Conservation (phyloP, 1,140 invertebrate genomes). For the Dermatophagoides farinae region DNA sequence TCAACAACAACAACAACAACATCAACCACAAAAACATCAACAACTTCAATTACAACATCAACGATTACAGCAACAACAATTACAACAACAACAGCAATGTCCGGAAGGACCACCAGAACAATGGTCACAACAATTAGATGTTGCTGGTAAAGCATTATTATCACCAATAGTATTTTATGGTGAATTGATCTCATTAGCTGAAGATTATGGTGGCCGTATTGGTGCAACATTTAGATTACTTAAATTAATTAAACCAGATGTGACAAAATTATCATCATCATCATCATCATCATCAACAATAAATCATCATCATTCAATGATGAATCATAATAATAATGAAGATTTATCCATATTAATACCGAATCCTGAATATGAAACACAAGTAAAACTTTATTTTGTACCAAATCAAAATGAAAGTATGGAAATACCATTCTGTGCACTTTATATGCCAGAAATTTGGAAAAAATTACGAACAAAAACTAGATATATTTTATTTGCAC, state of each 20-base stretch:
- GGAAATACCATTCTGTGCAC: constrained; percentile 9
- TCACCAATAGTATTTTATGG: constrained; percentile 18
- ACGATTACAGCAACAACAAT: not conserved
- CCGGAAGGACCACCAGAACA: constrained; percentile 12
- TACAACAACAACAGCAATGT: constrained; percentile 21
- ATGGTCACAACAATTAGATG: constrained; percentile 12
- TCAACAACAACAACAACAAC: not conserved
- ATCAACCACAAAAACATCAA: not conserved
- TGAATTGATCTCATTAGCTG: constrained; percentile 13
- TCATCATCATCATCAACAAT: not conserved
- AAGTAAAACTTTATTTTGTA: constrained; percentile 14
- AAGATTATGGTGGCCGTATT: constrained; percentile 15
- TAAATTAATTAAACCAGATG: constrained; percentile 6
- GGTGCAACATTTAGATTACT: constrained; percentile 17
- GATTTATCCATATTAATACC: not conserved
- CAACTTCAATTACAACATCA: not conserved
- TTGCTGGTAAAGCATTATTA: constrained; percentile 16
- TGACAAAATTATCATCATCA: not conserved
- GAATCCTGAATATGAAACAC: not conserved
- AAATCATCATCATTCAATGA: not conserved
- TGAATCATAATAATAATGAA: not conserved
- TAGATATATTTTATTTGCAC: constrained; percentile 18
- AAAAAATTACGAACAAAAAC: not conserved
- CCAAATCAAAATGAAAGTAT: not conserved
- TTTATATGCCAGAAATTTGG: constrained; percentile 1